Evolutionary conservation across 1,140 invertebrate genomes (phyloP).

Genomic region (roundworm (Caenorhabditis elegans)): WBcel235 BX284606.5:10978001-10978500

Average conservation of each 20-base stretch:
- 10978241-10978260: neutral
- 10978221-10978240: neutral
- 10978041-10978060: neutral
- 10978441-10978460: neutral
- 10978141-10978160: neutral
- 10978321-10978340: neutral
- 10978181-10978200: neutral
- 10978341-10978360: neutral
- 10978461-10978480: neutral
- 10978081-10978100: neutral
- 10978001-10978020: neutral
- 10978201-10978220: neutral
- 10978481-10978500: neutral
- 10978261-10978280: neutral
- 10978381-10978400: neutral
- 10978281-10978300: neutral
- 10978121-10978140: neutral
- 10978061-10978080: constrained; percentile 20
- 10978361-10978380: constrained; percentile 15
- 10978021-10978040: neutral
- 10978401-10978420: neutral
- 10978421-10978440: neutral
- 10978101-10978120: neutral
- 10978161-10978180: neutral
- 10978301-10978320: too few relatives aligned